Conservation (phyloP, 2,888 invertebrate genomes). For the Megaustenia siamemsis region DNA sequence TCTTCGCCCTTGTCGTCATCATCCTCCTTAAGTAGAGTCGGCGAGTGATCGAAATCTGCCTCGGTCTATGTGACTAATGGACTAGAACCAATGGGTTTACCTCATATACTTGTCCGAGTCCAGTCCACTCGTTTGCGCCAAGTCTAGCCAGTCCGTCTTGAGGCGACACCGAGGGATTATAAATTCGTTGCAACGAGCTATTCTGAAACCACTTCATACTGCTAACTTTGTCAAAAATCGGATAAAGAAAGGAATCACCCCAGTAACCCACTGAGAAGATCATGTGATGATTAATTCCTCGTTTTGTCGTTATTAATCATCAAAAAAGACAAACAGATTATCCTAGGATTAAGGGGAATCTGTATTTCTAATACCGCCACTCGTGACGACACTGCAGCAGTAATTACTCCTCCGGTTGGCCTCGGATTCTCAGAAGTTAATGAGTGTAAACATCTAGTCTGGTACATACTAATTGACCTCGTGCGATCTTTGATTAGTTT, state of each 20-base stretch:
- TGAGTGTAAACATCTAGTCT: neutral
- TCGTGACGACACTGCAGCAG: neutral
- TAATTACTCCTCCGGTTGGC: neutral
- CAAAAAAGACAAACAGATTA: constrained; percentile 25
- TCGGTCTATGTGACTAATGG: neutral
- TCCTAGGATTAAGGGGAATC: neutral
- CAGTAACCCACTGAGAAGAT: constrained; percentile 20
- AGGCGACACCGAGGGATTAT: constrained; percentile 19
- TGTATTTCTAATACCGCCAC: neutral
- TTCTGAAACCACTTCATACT: constrained; percentile 36
- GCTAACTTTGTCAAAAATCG: constrained; percentile 13
- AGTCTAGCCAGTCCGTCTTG: neutral
- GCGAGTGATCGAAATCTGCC: neutral
- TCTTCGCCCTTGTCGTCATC: constrained; percentile 18
- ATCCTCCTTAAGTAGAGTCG: neutral
- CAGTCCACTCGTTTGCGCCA: neutral
- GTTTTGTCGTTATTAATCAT: constrained; percentile 31
- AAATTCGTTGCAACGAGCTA: neutral
- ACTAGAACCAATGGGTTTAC: neutral
- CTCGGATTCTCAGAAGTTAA: neutral
- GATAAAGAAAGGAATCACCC: constrained; percentile 24
- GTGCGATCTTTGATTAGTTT: constrained; percentile 1
- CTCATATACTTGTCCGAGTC: neutral
- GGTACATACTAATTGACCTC: neutral
- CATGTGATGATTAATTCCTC: constrained; percentile 32